Conservation (phyloP, 2,797 vertebrate genomes). For the Gadopsis marmoratus region DNA sequence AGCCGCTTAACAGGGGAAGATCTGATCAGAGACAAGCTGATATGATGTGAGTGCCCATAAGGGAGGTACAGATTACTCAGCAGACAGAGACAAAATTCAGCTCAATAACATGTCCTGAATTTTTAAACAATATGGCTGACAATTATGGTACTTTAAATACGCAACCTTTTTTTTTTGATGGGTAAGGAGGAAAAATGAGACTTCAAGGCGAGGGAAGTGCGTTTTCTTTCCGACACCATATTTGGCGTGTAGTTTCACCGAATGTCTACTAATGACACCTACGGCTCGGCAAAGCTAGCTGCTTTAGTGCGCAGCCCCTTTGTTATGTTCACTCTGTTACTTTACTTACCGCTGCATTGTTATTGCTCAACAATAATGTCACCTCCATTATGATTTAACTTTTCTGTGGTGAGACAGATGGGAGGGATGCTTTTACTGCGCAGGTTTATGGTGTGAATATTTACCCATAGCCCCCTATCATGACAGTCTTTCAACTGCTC, state of each 20-base stretch:
- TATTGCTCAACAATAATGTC: slow-evolving; percentile 1
- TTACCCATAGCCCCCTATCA: slow-evolving; percentile 39
- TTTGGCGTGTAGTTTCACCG: neutral
- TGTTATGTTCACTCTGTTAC: neutral
- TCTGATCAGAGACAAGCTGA: slow-evolving; percentile 50
- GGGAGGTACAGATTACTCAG: slow-evolving; percentile 44
- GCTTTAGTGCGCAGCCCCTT: neutral
- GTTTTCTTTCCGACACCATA: neutral
- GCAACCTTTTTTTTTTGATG: neutral
- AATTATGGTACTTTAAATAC: neutral
- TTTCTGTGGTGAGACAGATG: slow-evolving; percentile 41
- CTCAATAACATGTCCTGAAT: slow-evolving; percentile 2
- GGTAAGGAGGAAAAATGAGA: neutral
- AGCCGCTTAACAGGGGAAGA: slow-evolving; percentile 49
- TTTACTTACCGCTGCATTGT: neutral
- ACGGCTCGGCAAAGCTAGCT: neutral
- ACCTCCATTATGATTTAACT: slow-evolving; percentile 6
- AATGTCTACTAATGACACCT: neutral
- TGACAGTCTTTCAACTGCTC: slow-evolving; percentile 36
- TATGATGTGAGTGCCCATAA: slow-evolving; percentile 31
- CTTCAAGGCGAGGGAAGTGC: neutral
- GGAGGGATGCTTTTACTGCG: slow-evolving; percentile 30
- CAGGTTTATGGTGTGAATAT: slow-evolving; percentile 41
- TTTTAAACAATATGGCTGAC: slow-evolving; percentile 13
- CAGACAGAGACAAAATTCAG: slow-evolving; percentile 17